Evolutionary conservation across 2,888 invertebrate species (phyloP).

Genomic region (Dolichopus griseipennis): DNA sequence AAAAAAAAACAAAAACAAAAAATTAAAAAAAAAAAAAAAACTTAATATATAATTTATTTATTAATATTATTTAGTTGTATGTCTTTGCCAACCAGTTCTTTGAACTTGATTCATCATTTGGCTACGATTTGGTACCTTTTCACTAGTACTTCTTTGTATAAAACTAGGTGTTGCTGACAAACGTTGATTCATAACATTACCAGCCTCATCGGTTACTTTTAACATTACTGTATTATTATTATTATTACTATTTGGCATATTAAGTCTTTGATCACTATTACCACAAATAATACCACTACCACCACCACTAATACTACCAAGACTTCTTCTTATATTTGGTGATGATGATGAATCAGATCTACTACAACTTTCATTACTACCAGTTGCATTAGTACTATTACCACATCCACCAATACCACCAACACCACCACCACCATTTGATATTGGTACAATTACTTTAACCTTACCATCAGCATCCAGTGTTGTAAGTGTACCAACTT

Average conservation of each 20-base stretch:
- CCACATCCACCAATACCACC: conserved; percentile 31
- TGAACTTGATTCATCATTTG: conserved; percentile 77
- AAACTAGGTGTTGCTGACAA: conserved; percentile 52
- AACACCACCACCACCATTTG: conserved; percentile 27
- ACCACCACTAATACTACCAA: conserved; percentile 27
- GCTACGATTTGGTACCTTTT: conserved; percentile 75
- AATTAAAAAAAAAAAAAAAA: too few relatives aligned
- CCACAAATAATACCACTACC: conserved; percentile 21
- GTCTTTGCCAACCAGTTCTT: conserved; percentile 74
- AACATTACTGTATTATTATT: conserved; percentile 45
- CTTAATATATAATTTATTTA: neutral
- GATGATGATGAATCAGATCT: conserved; percentile 32
- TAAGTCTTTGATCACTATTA: conserved; percentile 30
- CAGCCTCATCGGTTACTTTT: conserved; percentile 49
- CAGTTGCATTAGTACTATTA: conserved; percentile 43
- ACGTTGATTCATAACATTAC: conserved; percentile 42
- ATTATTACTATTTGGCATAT: conserved; percentile 25
- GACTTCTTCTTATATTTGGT: conserved; percentile 35
- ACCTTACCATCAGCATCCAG: conserved; percentile 54
- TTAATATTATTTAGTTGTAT: conserved; percentile 64
- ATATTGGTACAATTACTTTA: conserved; percentile 54
- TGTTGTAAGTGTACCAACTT: conserved; percentile 53
- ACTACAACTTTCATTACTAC: conserved; percentile 32
- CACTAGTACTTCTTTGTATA: conserved; percentile 72
- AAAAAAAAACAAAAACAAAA: neutral